Base-by-base conservation (phyloP, 23 tunicate genomes). In the Trididemnum clinides region DNA sequence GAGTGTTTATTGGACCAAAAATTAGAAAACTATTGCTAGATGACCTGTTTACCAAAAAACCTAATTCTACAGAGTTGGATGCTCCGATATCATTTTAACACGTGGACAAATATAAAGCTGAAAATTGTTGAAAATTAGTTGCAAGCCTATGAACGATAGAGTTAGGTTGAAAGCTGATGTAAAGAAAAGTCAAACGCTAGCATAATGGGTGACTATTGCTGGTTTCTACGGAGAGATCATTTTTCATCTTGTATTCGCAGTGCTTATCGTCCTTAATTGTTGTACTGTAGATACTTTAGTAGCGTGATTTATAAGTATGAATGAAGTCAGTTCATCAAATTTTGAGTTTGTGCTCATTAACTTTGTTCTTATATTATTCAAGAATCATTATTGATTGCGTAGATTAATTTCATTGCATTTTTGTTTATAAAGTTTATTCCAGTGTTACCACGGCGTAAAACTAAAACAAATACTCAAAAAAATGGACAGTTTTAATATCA, bases 111-210 rank as follows among this genome's bases (percentile, higher is more conserved):
- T 72, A 0, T 44, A 44, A 44, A 44, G 54, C 54, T 34, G 0
- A 33, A 33, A 0, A 72, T 72, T 72, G 78, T 72, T 33, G 50
- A 72, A 33, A 72, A 72, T 51, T 19, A 28, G 78, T 34, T 72
- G 78, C 64, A 72, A 72, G 78, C 78, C 50, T 72, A 72, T 0
- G 19, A 72, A 34, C 44, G 51, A 72, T 72, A 28, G 54, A 51
- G 51, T 33, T 33, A n/a, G 82, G 44, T 77, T 23, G 82, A 77
- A 77, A 22, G 70, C 31, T 27, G 82, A 22, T 71, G 6, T 77
- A 23, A 44, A 15, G 54, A 44, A 44, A 72, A 33, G 51, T 20
- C 21, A 33, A n/a, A n/a, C n/a, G n/a, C n/a, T n/a, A n/a, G n/a
- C n/a, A n/a, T n/a, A n/a, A n/a, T n/a, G n/a, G n/a, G n/a, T n/a